Evolutionary conservation across 2,113 vertebrate genomes (phyloP).

Genomic region (Sakesphorus luctuosus): DNA sequence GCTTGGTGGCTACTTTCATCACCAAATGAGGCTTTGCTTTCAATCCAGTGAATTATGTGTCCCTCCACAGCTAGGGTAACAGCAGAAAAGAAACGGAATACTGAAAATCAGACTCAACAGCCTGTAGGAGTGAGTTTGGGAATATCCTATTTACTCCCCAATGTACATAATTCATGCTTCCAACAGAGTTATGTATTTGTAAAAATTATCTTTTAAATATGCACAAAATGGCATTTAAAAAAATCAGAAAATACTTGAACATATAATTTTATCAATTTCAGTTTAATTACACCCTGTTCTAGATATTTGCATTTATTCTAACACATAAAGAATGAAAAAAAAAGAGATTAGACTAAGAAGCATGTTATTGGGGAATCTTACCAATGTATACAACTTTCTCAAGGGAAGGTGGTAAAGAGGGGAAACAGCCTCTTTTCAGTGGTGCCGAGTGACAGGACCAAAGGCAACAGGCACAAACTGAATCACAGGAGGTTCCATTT

Average conservation of each 20-base stretch:
- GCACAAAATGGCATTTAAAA: neutral
- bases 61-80: constrained; percentile 90
- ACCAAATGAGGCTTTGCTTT: constrained; percentile 99
- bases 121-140: neutral
- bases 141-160: neutral
- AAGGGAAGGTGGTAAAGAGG: neutral
- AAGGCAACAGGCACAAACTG: neutral
- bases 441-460: neutral
- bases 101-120: constrained; percentile 43
- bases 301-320: neutral
- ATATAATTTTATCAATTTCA: neutral
- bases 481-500: neutral
- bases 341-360: neutral
- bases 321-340: neutral
- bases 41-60: constrained; percentile 97
- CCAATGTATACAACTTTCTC: neutral
- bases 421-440: neutral
- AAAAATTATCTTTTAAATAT: constrained; percentile 13
- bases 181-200: neutral
- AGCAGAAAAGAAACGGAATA: constrained; percentile 51
- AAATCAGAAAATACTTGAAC: neutral
- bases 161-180: neutral
- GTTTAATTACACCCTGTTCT: neutral
- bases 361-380: neutral
- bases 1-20: constrained; percentile 94